phyloP scores from a whole-genome alignment of 2,888 invertebrate genomes.

The Opisthograptis luteolata region DNA sequence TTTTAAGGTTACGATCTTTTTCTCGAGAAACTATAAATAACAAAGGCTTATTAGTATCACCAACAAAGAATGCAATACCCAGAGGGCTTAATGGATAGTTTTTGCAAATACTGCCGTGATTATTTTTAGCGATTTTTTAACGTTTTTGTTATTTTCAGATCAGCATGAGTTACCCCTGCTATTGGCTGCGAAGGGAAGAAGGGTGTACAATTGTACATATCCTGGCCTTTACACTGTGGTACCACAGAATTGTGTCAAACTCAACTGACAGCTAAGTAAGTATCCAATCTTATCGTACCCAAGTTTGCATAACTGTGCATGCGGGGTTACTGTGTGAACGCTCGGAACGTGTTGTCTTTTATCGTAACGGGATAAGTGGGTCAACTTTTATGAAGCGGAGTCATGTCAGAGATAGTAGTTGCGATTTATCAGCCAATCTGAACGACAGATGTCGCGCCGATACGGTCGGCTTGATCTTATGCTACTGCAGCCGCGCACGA shows the following conservation, averaged over 20 bases:
- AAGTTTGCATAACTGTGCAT: slow-evolving; percentile 14
- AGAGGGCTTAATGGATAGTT: too few species aligned
- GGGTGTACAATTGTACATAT: too few species aligned
- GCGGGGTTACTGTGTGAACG: slow-evolving; percentile 21
- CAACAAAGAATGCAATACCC: too few species aligned
- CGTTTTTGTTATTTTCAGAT: too few species aligned
- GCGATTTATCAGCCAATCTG: slow-evolving; percentile 21
- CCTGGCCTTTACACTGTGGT: too few species aligned
- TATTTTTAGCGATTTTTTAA: too few species aligned
- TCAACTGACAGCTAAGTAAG: slow-evolving; percentile 5
- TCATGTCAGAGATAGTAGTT: slow-evolving; percentile 20
- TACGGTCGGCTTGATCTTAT: slow-evolving; percentile 23
- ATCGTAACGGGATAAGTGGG: slow-evolving; percentile 29
- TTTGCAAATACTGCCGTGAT: too few species aligned
- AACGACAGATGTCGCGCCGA: slow-evolving; percentile 30
- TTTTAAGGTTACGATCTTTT: too few species aligned
- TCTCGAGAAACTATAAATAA: too few species aligned
- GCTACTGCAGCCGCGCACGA: slow-evolving; percentile 18
- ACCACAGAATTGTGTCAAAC: slow-evolving; percentile 37
- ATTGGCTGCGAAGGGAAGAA: too few species aligned
- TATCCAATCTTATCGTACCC: slow-evolving; percentile 10
- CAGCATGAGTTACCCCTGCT: too few species aligned
- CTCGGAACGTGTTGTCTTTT: slow-evolving; percentile 22
- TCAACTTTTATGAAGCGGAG: slow-evolving; percentile 29
- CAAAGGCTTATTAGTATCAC: too few species aligned